phyloP scores from a whole-genome alignment of 2,888 invertebrate genomes.

The Eupithecia vulgata region DNA sequence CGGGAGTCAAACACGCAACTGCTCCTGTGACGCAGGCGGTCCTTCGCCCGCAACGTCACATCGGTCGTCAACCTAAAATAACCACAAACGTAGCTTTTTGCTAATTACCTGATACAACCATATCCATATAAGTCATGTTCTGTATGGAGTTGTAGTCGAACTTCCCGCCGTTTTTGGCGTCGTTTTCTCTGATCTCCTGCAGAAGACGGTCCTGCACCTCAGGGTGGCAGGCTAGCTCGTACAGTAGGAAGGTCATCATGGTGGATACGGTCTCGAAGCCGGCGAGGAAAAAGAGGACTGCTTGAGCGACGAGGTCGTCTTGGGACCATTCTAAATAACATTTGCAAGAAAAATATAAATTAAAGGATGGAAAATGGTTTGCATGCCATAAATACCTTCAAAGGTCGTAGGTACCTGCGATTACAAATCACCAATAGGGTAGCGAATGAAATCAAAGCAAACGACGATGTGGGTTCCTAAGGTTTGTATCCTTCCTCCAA shows the following conservation, averaged over 20 bases:
- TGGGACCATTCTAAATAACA: constrained; percentile 61
- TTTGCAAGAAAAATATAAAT: neutral
- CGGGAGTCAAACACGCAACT: no score
- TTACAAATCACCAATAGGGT: no score
- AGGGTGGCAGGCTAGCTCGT: constrained; percentile 84
- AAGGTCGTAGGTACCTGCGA: no score
- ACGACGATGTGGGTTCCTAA: no score
- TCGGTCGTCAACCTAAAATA: neutral
- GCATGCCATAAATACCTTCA: no score
- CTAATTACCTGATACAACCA: constrained; percentile 82
- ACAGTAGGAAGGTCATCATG: constrained; percentile 77
- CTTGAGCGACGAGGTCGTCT: constrained; percentile 75
- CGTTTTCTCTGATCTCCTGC: constrained; percentile 80
- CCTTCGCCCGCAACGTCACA: no score
- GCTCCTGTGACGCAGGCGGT: no score
- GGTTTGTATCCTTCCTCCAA: no score
- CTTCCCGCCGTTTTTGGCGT: constrained; percentile 65
- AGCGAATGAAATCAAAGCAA: no score
- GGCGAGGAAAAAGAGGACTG: constrained; percentile 82
- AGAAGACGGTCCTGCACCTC: constrained; percentile 83
- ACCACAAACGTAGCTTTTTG: neutral
- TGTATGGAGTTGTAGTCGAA: constrained; percentile 80
- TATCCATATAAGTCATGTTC: constrained; percentile 85
- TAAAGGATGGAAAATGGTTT: no score
- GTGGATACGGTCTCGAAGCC: constrained; percentile 82